These are phyloP conservation scores for Pseudomyrmex cubaensis DNA, from an alignment of 1,140 invertebrate species.

Conservation along the genomic window DNA sequence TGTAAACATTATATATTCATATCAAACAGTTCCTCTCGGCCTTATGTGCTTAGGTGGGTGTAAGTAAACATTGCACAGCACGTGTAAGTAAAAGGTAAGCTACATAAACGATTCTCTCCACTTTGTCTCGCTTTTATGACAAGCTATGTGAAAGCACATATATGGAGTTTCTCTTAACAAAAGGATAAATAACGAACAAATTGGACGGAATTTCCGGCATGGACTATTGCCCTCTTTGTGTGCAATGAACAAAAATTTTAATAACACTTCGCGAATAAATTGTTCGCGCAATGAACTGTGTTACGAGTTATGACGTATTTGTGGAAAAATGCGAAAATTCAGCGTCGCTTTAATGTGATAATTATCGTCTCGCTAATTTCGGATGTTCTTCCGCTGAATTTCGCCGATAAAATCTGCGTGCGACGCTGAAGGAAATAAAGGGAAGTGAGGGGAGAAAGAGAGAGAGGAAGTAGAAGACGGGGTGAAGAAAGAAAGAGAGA, in stretches of 20 bases:
- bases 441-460: not conserved
- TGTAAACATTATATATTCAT: constrained; percentile 70
- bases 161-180: constrained; percentile 10
- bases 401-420: too few relatives aligned
- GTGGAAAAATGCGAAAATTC: too few relatives aligned
- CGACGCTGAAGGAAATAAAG: not conserved
- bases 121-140: constrained; percentile 22
- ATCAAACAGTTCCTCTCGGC: constrained; percentile 73
- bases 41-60: constrained; percentile 79
- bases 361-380: constrained; percentile 7
- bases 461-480: not conserved
- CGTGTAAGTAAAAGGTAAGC: constrained; percentile 80
- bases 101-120: constrained; percentile 77
- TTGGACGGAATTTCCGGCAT: not conserved
- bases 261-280: too few relatives aligned
- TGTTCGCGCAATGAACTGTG: too few relatives aligned
- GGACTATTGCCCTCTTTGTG: not conserved
- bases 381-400: not conserved
- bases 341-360: too few relatives aligned
- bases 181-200: not conserved
- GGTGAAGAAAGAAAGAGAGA: not conserved
- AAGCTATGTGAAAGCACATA: not conserved
- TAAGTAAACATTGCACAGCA: constrained; percentile 82
- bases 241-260: not conserved
- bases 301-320: too few relatives aligned